phyloP scores from a whole-genome alignment of 2,888 invertebrate species.

The Hermaeophaga mercurialis region DNA sequence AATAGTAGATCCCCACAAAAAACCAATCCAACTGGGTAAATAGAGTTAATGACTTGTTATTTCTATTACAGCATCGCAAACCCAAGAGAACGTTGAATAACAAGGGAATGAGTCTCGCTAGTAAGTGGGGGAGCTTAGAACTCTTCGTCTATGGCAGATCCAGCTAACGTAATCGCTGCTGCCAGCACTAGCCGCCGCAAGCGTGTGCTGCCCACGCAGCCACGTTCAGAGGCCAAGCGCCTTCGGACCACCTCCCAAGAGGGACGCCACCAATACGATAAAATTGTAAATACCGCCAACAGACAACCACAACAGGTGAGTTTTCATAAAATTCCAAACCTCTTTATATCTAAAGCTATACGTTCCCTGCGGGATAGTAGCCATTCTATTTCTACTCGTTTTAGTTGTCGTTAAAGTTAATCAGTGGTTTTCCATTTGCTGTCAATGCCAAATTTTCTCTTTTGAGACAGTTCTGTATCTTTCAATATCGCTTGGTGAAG shows the following conservation, averaged over 20 bases:
- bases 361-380: too few relatives aligned
- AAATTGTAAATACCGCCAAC: constrained; percentile 24
- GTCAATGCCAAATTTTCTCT: too few relatives aligned
- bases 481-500: too few relatives aligned
- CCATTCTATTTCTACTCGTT: too few relatives aligned
- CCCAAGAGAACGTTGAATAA: constrained; percentile 50
- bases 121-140: constrained; percentile 70
- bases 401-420: too few relatives aligned
- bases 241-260: constrained; percentile 60
- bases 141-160: constrained; percentile 92
- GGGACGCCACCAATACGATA: constrained; percentile 33
- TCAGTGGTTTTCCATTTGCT: too few relatives aligned
- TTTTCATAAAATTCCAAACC: too few relatives aligned
- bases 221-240: constrained; percentile 66
- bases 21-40: too few relatives aligned
- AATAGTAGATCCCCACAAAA: constrained; percentile 28
- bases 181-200: constrained; percentile 62
- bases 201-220: constrained; percentile 63
- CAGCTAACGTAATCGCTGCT: constrained; percentile 75
- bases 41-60: constrained; percentile 41
- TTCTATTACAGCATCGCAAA: constrained; percentile 49
- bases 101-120: constrained; percentile 59
- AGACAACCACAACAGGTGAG: too few relatives aligned
- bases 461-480: too few relatives aligned
- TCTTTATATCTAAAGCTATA: too few relatives aligned